These are phyloP conservation scores for Agriopis aurantiaria DNA, from an alignment of 2,888 invertebrate species.

Conservation along the genomic window DNA sequence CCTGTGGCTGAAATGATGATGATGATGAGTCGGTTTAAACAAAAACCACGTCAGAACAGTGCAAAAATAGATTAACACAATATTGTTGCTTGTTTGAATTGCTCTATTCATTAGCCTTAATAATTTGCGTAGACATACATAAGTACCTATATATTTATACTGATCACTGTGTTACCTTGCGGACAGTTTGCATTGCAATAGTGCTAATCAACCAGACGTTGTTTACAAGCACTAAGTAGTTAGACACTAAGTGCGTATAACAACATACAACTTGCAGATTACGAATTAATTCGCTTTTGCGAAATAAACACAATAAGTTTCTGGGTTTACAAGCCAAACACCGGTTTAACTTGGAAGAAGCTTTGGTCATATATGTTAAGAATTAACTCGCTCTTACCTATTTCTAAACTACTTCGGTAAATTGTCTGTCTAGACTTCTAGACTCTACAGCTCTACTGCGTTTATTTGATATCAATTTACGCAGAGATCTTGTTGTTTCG, in stretches of 20 bases:
- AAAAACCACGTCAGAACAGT: too few relatives aligned
- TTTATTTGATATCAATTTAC: slow-evolving; percentile 19
- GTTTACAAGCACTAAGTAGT: slow-evolving; percentile 24
- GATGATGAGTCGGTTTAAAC: too few relatives aligned
- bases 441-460: background rate
- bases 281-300: too few relatives aligned
- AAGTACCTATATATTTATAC: background rate
- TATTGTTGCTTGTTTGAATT: slow-evolving; percentile 29
- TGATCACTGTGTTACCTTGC: slow-evolving; percentile 47
- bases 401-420: background rate
- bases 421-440: slow-evolving; percentile 16
- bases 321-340: too few relatives aligned
- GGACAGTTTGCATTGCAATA: slow-evolving; percentile 47
- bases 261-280: too few relatives aligned
- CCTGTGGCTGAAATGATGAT: too few relatives aligned
- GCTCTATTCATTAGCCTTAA: slow-evolving; percentile 18
- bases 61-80: background rate
- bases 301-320: too few relatives aligned
- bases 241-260: background rate
- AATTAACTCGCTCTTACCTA: too few relatives aligned
- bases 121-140: slow-evolving; percentile 5
- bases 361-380: too few relatives aligned
- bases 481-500: slow-evolving; percentile 18
- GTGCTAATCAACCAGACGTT: slow-evolving; percentile 43
- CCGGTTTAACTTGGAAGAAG: too few relatives aligned